Percentiles rank a stretch among this genome's conserved stretches.
Conservation (phyloP, 2,113 vertebrate genomes). For the Misgurnus mizolepis region DNA sequence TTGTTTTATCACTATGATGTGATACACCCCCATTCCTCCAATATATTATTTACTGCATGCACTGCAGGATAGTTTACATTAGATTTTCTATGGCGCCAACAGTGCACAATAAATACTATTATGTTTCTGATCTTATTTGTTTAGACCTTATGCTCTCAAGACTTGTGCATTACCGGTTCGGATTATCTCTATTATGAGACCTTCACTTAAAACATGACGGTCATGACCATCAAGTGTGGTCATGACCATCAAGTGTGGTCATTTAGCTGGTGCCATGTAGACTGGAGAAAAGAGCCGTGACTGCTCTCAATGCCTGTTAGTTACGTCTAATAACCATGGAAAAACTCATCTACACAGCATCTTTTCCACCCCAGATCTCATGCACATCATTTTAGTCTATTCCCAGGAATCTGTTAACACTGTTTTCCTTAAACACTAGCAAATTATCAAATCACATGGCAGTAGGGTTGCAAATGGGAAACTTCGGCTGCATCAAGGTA, state of each 20-base stretch:
- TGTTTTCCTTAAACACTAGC: neutral
- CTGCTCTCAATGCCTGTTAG: neutral
- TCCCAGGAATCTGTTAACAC: constrained; percentile 1
- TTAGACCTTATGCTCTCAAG: neutral
- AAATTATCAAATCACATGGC: too few relatives aligned
- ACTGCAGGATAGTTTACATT: neutral
- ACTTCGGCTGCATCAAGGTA: too few relatives aligned
- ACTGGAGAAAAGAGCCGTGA: neutral
- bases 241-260: neutral
- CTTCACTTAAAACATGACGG: too few relatives aligned
- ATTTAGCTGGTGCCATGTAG: neutral
- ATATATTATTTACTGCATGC: neutral
- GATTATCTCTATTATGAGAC: too few relatives aligned
- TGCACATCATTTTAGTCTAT: neutral
- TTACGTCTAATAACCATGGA: constrained; percentile 24
- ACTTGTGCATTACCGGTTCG: too few relatives aligned
- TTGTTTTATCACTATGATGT: neutral
- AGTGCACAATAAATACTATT: neutral
- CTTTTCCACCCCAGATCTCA: neutral
- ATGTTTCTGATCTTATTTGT: neutral
- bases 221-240: neutral
- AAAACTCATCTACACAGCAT: constrained; percentile 14
- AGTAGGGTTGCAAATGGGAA: too few relatives aligned
- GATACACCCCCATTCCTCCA: neutral
- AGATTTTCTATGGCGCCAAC: neutral